Base-by-base conservation (phyloP, 2,888 invertebrate species). In the Agrochola lota region DNA sequence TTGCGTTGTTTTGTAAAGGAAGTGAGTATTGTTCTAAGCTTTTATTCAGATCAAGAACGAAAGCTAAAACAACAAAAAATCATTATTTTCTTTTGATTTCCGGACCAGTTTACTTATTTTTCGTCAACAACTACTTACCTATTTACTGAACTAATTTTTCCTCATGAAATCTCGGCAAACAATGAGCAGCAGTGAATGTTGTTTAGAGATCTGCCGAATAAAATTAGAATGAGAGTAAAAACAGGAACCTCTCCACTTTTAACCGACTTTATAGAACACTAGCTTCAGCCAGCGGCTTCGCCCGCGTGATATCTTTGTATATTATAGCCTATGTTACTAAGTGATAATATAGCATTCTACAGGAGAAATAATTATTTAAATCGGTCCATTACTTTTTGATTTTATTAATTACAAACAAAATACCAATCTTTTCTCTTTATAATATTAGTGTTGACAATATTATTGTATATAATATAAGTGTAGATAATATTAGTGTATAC, bases 11-110 rank as follows among this genome's bases (percentile, higher is more conserved):
- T 62, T 60, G 17, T 80, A 35, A 15, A 80, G 80, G 74, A 80
- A 62, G 43, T 59, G 43, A 35, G 26, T 71, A 26, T 63, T 82
- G 43, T 80, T 74, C 20, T 49, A 30, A 69, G 15, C 46, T 62
- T 67, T 74, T 8, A 62, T 73, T 55, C 3, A 6, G 30, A 57
- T 40, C 15, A 74, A 55, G 9, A 67, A 71, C 6, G 2, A 20
- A 80, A 55, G 23, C 30, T 62, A 57, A 81, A 66, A 1, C 49
- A 81, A 59, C 49, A 77, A 11, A 6, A 57, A 43, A 71, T 17
- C 49, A 77, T 81, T 82, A 74, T 20, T 80, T 78, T 35, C n/a
- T 66, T 57, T 73, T 59, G 9, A 26, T 80, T 74, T 66, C 80
- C 66, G 71, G 20, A 6, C 49, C 35, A 60, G 6, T 46, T 55